Evolutionary conservation across 2,113 vertebrate species (phyloP), one percentile per base, ranked within the genome.

Genomic region (Megaceryle torquata): DNA sequence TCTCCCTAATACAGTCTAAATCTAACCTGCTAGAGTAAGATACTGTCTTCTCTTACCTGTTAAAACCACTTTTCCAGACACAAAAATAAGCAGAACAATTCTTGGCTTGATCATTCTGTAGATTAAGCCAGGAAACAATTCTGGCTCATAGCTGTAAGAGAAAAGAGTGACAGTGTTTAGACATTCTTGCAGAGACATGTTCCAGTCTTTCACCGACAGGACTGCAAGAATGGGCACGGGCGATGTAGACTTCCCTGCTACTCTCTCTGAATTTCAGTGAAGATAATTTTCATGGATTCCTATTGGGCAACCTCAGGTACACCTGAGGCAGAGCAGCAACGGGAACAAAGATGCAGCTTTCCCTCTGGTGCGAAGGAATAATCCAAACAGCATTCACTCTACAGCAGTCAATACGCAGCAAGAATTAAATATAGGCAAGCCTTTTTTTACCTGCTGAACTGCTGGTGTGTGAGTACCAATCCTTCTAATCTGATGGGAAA

Each of bases 51-150:
- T 95, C 98, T 98, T 97, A 99, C 99, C 99, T 97, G 99, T 99
- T 95, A 99, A 98, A 91, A 99, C 99, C 93, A 99, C 99, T 98
- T 99, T 99, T 93, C 99, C 99, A 95, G 99, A 99, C 93, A 99
- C 99, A 97, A 99, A 99, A 97, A 99, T 99, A 94, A 99, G 98
- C 81, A 99, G 98, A 64, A 99, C 99, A 91, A 99, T 99, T 98
- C 99, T 98, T 91, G 99, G 99, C 96, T 99, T 99, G 98, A 99
- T 99, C 99, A 99, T 99, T 97, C 99, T 98, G 97, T 99, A 99
- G 97, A 99, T 99, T 97, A 99, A 98, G 69, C 99, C 99, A 85
- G 99, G 99, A 98, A 99, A 99, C 92, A 99, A 98, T 96, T 99
- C 99, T 0, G 99, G 99, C 95, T 99, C 99, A 1, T 99, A 99